Evolutionary conservation across 2,888 invertebrate genomes (phyloP).

Genomic region (Drosophila mulleri): DNA sequence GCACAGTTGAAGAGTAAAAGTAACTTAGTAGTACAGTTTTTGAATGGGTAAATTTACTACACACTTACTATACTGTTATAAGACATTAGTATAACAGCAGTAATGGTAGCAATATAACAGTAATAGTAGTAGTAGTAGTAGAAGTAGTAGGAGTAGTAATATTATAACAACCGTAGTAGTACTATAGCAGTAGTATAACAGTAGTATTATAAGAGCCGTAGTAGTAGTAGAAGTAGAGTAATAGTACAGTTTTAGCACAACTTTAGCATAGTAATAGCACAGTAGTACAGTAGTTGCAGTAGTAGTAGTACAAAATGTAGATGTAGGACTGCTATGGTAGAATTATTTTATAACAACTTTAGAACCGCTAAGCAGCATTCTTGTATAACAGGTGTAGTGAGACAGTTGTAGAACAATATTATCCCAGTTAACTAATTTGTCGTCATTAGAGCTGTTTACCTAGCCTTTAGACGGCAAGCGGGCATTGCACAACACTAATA

Average conservation of each 20-base stretch:
- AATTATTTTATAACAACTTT: background rate
- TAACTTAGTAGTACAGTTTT: background rate
- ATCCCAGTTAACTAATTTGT: too few relatives aligned
- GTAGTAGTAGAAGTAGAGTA: background rate
- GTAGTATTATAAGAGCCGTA: too few relatives aligned
- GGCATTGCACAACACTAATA: background rate
- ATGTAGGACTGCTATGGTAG: too few relatives aligned
- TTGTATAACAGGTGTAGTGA: background rate
- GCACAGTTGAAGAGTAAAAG: background rate
- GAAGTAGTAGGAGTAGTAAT: background rate
- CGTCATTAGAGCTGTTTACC: too few relatives aligned
- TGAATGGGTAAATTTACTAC: too few relatives aligned
- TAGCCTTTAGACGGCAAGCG: background rate
- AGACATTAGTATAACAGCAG: background rate
- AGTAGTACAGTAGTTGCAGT: background rate
- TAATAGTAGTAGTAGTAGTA: background rate
- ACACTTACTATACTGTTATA: background rate
- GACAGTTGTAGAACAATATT: background rate
- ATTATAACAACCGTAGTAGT: too few relatives aligned
- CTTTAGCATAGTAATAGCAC: too few relatives aligned
- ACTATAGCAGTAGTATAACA: background rate
- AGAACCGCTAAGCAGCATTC: background rate
- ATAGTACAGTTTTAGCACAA: background rate
- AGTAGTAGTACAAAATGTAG: too few relatives aligned
- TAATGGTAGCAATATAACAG: background rate